These are phyloP conservation scores for Cyphomyrus plagiostoma DNA, from an alignment of 2,113 vertebrate species.

Conservation along the genomic window DNA sequence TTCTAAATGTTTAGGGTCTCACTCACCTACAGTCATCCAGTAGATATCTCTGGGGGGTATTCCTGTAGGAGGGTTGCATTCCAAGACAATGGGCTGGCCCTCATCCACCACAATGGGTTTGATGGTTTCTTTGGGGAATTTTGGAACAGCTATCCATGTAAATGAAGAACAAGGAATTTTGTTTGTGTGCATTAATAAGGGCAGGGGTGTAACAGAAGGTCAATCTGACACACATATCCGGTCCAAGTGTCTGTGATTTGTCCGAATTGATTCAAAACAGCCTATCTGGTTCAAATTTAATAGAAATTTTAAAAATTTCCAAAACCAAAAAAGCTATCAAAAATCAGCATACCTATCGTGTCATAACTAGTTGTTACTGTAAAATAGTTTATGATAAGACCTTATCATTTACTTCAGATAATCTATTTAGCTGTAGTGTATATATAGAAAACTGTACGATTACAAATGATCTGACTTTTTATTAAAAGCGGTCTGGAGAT, in stretches of 20 bases:
- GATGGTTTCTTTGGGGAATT: conserved; percentile 89
- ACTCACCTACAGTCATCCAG: conserved; percentile 96
- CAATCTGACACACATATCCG: neutral
- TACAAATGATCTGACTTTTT: conserved; percentile 33
- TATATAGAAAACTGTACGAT: conserved; percentile 25
- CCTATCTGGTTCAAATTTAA: neutral
- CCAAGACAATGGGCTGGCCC: conserved; percentile 74
- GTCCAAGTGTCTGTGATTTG: neutral
- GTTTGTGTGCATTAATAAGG: neutral
- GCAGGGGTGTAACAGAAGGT: neutral
- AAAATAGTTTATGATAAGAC: neutral
- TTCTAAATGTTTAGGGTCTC: neutral
- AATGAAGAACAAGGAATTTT: neutral
- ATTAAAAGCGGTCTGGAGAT: conserved; percentile 26
- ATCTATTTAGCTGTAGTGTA: neutral
- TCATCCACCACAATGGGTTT: conserved; percentile 80
- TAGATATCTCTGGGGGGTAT: conserved; percentile 87
- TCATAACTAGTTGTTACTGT: neutral
- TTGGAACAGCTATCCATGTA: conserved; percentile 72
- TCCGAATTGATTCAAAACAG: neutral
- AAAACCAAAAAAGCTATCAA: neutral
- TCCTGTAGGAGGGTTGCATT: conserved; percentile 82
- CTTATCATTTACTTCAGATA: neutral
- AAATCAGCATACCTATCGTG: neutral
- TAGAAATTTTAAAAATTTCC: neutral